These are phyloP conservation scores for Phocoena phocoena DNA, from an alignment of 2,113 vertebrate species.

Conservation along the genomic window DNA sequence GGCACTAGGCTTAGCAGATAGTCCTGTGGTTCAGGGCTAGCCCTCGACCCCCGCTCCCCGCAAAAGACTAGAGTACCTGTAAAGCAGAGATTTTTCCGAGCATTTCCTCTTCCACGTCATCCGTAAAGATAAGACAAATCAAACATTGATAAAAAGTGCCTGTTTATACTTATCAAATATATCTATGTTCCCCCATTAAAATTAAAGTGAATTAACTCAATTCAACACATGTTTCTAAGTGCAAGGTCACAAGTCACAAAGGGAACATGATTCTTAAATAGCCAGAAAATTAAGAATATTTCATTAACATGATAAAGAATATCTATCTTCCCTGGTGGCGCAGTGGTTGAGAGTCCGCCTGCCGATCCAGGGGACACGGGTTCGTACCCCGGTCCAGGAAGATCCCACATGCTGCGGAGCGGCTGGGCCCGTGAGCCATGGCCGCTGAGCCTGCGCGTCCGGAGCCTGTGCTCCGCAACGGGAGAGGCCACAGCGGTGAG, in stretches of 20 bases:
- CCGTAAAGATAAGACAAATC: background rate
- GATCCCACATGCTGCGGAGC: too few species aligned
- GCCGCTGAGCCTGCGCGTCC: too few species aligned
- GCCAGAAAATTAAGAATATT: background rate
- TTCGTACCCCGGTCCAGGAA: accelerated
- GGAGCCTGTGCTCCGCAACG: too few species aligned
- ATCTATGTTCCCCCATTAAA: background rate
- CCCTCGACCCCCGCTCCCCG: background rate
- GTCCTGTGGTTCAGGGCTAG: background rate
- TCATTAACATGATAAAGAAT: background rate
- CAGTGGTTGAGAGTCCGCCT: too few species aligned
- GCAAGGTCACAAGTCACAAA: background rate
- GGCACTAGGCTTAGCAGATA: background rate
- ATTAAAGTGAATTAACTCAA: background rate
- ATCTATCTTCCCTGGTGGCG: background rate
- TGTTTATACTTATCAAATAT: background rate
- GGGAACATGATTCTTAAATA: background rate
- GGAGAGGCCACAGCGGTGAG: too few species aligned
- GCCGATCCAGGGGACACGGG: too few species aligned
- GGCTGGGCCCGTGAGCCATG: too few species aligned
- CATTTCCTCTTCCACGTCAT: background rate
- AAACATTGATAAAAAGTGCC: background rate
- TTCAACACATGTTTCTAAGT: background rate
- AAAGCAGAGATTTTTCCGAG: slow-evolving; percentile 37
- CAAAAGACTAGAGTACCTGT: background rate